A percentile compares a stretch with the other conserved stretches of the same genome.
Conservation (phyloP, 2,888 invertebrate genomes). For the Keiferia lycopersicella region DNA sequence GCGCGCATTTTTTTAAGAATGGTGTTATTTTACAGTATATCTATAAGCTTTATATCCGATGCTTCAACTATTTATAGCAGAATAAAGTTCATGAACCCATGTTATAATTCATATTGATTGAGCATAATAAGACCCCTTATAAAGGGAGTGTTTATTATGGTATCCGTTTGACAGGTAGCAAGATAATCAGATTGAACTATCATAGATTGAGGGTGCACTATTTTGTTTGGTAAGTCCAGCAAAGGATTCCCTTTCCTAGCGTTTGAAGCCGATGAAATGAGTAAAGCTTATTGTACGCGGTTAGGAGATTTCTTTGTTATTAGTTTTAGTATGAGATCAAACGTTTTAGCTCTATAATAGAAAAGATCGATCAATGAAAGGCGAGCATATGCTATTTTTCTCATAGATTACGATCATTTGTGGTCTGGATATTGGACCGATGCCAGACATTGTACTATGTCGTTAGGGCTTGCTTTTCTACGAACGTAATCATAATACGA, state of each 20-base stretch:
- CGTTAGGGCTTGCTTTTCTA: too few relatives aligned
- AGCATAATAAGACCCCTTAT: constrained; percentile 27
- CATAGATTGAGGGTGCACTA: constrained; percentile 48
- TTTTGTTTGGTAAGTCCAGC: constrained; percentile 47
- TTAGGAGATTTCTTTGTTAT: constrained; percentile 4
- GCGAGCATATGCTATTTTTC: not conserved
- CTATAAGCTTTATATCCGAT: too few relatives aligned
- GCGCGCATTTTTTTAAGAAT: too few relatives aligned
- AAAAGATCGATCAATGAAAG: not conserved
- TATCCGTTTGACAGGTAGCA: constrained; percentile 67
- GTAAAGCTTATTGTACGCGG: not conserved
- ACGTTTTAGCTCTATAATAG: not conserved
- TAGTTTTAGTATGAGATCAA: constrained; percentile 1
- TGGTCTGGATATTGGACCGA: not conserved
- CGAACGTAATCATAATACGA: too few relatives aligned
- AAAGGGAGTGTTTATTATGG: constrained; percentile 51
- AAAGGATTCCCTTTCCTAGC: constrained; percentile 48
- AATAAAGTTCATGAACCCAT: not conserved
- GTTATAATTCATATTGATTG: not conserved
- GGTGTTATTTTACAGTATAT: too few relatives aligned
- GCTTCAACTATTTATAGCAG: not conserved
- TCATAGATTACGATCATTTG: not conserved
- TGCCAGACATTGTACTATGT: not conserved
- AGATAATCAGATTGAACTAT: constrained; percentile 65
- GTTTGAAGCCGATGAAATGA: constrained; percentile 3